These are phyloP conservation scores for Pemphigus obesinymphae DNA, from an alignment of 1,140 invertebrate species.

Conservation along the genomic window DNA sequence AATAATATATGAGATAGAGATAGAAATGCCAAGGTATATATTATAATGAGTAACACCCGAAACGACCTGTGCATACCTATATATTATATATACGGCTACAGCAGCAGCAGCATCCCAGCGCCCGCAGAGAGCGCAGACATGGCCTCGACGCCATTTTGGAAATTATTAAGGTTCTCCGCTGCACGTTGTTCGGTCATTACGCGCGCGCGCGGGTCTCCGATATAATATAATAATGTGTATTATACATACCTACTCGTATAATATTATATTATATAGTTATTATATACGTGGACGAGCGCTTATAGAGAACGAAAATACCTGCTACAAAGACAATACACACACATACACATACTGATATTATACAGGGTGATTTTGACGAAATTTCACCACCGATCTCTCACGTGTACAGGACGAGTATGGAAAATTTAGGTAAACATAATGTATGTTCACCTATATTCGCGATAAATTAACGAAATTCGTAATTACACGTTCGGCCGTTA, in stretches of 20 bases:
- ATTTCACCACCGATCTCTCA: too few relatives aligned
- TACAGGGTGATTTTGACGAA: too few relatives aligned
- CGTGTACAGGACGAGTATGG: too few relatives aligned
- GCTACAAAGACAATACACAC: background rate
- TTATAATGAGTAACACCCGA: conserved; percentile 1
- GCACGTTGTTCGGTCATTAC: conserved; percentile 7
- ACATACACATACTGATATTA: background rate
- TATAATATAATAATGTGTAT: too few relatives aligned
- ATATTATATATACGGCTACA: background rate
- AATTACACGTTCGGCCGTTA: too few relatives aligned
- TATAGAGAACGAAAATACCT: background rate
- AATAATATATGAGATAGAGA: background rate
- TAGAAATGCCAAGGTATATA: background rate
- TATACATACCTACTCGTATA: background rate
- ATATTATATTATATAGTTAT: conserved; percentile 7
- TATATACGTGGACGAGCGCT: background rate
- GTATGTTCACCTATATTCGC: too few relatives aligned
- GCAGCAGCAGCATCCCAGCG: background rate
- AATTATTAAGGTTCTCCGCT: conserved; percentile 15
- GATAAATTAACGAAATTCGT: too few relatives aligned
- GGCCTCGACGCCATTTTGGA: conserved; percentile 28
- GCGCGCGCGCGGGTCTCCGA: background rate
- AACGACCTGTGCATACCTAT: background rate
- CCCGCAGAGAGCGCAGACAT: background rate
- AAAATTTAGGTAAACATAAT: too few relatives aligned